Evolutionary conservation across 2,113 vertebrate species (phyloP), one percentile per base, ranked within the genome.

Genomic region (Xiphophorus hellerii): DNA sequence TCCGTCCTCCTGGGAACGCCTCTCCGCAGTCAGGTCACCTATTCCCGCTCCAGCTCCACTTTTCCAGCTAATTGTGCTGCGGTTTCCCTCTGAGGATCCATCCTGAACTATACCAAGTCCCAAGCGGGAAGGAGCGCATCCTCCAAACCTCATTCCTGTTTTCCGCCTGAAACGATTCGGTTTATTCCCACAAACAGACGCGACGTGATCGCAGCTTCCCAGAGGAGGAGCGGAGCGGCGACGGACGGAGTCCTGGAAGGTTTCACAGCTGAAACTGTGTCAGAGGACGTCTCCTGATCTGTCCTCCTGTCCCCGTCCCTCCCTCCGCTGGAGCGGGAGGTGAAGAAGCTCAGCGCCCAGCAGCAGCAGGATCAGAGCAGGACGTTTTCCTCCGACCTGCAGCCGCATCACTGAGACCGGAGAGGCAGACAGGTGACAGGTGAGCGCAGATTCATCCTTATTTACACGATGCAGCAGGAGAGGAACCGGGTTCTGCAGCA

Each of bases 11-110:
- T 0, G 85, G 84, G 89, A 81, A 80, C 75, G 74, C 76, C n/a
- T 86, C 87, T 89, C 84, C 78, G 85, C 80, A 79, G 80, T 80
- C 64, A 89, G 90, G 90, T 91, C 88, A 82, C 77, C 82, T 80
- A 82, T 82, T 84, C 80, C 71, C 31, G 83, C 62, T 71, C 71
- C 31, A 91, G 89, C 51, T 91, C 86, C 39, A 89, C 81, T 90
- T 92, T 73, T 82, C 76, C 76, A 39, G 90, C 87, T 88, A 90
- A 92, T 82, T 90, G 87, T 81, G 79, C 83, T 66, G 71, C 37
- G 62, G 75, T n/a, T 80, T 84, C 69, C 73, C 89, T 81, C 88
- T 20, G 71, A 44, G 90, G 88, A 81, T 86, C 84, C 64, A 69
- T 30, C 62, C 78, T 44, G 29, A 93, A 90, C 80, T 92, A 84